phyloP scores from a whole-genome alignment of 2,113 vertebrate genomes.

The Elephas maximus region DNA sequence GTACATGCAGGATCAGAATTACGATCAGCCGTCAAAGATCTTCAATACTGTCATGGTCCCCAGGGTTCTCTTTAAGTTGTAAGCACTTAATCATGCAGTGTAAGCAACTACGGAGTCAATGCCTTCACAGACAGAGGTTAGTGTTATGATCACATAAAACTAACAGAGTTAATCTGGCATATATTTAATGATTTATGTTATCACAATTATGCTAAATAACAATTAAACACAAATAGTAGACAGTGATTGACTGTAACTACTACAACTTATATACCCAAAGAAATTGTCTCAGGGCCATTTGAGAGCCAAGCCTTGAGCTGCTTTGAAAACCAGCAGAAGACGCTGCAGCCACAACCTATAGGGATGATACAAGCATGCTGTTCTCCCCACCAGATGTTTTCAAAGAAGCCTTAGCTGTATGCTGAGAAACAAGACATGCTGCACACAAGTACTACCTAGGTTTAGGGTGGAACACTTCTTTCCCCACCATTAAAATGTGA shows the following conservation, averaged over 20 bases:
- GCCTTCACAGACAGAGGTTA: background rate
- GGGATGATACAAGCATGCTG: background rate
- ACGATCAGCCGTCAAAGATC: background rate
- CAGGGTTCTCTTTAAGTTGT: background rate
- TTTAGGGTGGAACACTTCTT: background rate
- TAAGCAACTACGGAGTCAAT: background rate
- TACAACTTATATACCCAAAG: background rate
- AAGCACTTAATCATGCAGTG: background rate
- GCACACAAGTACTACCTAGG: background rate
- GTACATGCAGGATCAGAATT: background rate
- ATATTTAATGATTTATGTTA: background rate
- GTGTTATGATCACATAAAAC: background rate
- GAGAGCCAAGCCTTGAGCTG: background rate
- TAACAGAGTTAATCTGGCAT: background rate
- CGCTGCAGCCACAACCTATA: background rate
- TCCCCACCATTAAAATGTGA: background rate
- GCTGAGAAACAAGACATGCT: background rate
- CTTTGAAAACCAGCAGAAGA: constrained; percentile 32
- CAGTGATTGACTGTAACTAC: background rate
- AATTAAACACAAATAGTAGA: background rate
- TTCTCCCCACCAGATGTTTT: background rate
- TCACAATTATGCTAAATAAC: background rate
- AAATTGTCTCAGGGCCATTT: background rate
- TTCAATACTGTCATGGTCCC: background rate
- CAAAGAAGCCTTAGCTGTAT: background rate